Percentiles rank a stretch among this genome's conserved stretches.
These are phyloP conservation scores for Neogobius melanostomus DNA, from an alignment of 2,113 vertebrate species.

Conservation along the genomic window DNA sequence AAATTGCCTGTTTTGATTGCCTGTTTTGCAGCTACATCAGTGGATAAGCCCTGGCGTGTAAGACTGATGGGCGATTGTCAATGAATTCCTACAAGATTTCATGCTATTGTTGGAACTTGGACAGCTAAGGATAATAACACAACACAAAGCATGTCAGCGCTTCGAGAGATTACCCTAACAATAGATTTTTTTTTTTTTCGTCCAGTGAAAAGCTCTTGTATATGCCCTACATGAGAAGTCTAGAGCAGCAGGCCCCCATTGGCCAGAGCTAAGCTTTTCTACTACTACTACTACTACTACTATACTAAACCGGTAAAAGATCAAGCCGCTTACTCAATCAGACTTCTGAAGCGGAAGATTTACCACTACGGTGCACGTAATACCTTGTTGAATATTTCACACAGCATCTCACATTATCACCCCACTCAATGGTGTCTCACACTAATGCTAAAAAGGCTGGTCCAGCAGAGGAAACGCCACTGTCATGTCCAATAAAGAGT, in stretches of 20 bases:
- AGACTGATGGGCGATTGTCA: constrained; percentile 41
- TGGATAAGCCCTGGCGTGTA: constrained; percentile 50
- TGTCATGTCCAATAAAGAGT: constrained; percentile 8
- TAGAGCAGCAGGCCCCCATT: constrained; percentile 42
- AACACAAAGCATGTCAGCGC: constrained; percentile 72
- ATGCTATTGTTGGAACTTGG: constrained; percentile 58
- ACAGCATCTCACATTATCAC: constrained; percentile 48
- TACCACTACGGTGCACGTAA: constrained; percentile 43
- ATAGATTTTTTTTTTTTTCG: constrained; percentile 73
- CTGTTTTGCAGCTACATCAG: constrained; percentile 19
- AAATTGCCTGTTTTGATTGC: background rate
- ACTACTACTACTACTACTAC: constrained; percentile 19
- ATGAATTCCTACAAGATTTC: constrained; percentile 62
- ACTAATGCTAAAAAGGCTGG: constrained; percentile 24
- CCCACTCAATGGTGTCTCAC: constrained; percentile 33
- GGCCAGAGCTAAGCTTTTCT: constrained; percentile 27
- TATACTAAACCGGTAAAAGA: background rate
- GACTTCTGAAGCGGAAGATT: constrained; percentile 33
- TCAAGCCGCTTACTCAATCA: constrained; percentile 22
- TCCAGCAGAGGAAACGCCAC: constrained; percentile 5
- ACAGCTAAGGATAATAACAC: constrained; percentile 67
- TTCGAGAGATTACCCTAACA: constrained; percentile 73
- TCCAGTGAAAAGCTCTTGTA: constrained; percentile 56
- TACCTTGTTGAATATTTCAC: constrained; percentile 67
- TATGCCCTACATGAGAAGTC: constrained; percentile 58